Conservation (phyloP, 2,113 vertebrate genomes). For the Neopipo cinnamomea region DNA sequence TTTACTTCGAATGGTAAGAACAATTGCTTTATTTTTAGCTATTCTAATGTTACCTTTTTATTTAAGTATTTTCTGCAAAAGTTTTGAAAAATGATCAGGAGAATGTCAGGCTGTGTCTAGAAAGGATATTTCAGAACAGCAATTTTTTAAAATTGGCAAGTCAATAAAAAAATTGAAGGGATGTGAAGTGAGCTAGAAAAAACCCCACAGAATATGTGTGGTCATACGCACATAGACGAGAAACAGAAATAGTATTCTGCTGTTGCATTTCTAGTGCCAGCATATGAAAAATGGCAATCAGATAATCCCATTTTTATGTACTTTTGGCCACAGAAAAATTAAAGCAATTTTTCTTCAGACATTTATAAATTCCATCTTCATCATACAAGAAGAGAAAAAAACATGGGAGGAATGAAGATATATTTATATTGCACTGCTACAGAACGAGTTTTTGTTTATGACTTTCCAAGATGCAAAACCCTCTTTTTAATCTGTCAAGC, state of each 20-base stretch:
- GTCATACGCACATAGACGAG: not conserved
- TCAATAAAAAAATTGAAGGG: conserved; percentile 3
- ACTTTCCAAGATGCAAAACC: conserved; percentile 22
- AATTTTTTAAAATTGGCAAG: not conserved
- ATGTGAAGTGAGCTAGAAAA: not conserved
- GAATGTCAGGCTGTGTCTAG: conserved; percentile 6
- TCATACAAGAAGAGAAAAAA: not conserved
- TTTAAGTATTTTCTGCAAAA: not conserved
- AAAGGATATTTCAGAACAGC: conserved; percentile 27
- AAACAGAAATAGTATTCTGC: conserved; percentile 39
- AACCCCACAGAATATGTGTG: not conserved
- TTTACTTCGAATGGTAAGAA: conserved; percentile 84
- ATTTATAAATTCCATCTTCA: conserved; percentile 6
- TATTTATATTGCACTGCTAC: conserved; percentile 23
- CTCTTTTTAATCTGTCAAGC: conserved; percentile 40
- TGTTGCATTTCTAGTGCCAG: conserved; percentile 28
- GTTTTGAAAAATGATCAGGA: not conserved
- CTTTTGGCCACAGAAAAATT: not conserved
- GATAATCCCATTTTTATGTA: conserved; percentile 21
- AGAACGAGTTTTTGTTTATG: conserved; percentile 40
- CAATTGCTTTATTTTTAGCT: conserved; percentile 11
- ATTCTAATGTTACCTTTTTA: not conserved
- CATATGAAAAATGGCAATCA: conserved; percentile 39
- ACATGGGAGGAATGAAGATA: conserved; percentile 17
- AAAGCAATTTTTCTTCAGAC: conserved; percentile 31